Base-by-base conservation (phyloP, 2,113 vertebrate species). In the Peromyscus leucopus region DNA sequence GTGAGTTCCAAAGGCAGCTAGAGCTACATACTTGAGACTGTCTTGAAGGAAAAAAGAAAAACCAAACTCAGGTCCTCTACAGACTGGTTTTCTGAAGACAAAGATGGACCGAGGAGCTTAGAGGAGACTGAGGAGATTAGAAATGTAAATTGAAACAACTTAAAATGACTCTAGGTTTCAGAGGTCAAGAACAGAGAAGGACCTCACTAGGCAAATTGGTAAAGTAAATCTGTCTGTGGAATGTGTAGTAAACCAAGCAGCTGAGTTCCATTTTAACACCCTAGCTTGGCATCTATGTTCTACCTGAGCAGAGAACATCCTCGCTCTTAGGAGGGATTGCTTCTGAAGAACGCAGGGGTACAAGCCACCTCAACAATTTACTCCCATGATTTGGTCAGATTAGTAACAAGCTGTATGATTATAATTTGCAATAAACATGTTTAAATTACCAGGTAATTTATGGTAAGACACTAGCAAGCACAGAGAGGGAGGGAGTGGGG, bases 161-260 rank as follows among this genome's bases (percentile, higher is more conserved):
- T 4, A 15, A 71, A 55, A 88, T 1, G 36, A 55, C 57, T 42
- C 19, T 6, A 46, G 57, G 63, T 46, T 39, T 74, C 57, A 46
- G 59, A 39, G 31, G n/a, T 8, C 10, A 22, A 51, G 86, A 51
- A 51, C 48, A 15, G 48, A 33, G 15, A 22, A 42, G 24, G 61
- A 12, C 19, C 16, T 9, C 11, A 1, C 19, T 15, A 22, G 55
- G 33, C 22, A 72, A 51, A 19, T 2, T 16, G 48, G 59, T 33
- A 8, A 67, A 86, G 59, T 33, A 8, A 67, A 86, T 13, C 5
- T 28, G 59, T 1, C 3, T 9, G 39, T 0, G 0, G 9, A 6
- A 2, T 42, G 4, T 8, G 2, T 24, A 39, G 67, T 39, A 76
- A 28, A 22, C 0, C 12, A 13, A 22, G 39, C 0, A 33, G 7